phyloP scores from a whole-genome alignment of 2,113 vertebrate genomes.

The Myrmophylax atrothorax region DNA sequence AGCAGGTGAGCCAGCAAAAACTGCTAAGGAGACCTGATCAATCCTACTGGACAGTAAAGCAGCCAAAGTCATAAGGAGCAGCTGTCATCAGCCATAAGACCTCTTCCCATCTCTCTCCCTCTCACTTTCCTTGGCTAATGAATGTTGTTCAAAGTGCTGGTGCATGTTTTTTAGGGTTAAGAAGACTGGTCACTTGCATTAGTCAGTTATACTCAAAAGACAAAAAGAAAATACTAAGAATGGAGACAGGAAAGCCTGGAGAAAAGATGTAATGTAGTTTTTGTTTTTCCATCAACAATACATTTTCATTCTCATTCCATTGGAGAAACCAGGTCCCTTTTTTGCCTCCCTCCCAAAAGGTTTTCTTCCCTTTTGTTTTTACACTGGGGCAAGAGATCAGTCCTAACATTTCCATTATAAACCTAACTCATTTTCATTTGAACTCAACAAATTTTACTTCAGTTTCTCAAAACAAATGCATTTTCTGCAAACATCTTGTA shows the following conservation, averaged over 20 bases:
- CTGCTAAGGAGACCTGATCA: not conserved
- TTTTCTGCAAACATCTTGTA: not conserved
- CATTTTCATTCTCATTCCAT: not conserved
- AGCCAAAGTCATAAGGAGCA: not conserved
- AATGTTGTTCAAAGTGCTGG: not conserved
- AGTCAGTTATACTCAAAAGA: not conserved
- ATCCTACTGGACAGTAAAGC: not conserved
- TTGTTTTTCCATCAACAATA: not conserved
- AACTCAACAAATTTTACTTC: not conserved
- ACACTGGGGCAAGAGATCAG: not conserved
- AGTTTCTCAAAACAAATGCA: not conserved
- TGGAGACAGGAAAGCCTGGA: not conserved
- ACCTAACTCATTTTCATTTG: not conserved
- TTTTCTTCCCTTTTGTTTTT: not conserved
- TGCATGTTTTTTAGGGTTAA: not conserved
- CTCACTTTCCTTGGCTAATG: not conserved
- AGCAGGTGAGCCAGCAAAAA: not conserved
- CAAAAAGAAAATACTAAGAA: not conserved
- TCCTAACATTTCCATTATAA: not conserved
- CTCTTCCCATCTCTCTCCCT: not conserved
- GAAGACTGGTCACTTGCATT: not conserved
- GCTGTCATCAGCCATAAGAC: not conserved
- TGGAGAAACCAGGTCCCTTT: not conserved
- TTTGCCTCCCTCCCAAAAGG: not conserved
- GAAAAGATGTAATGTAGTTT: not conserved